Conservation (phyloP, 2,113 vertebrate species). For the Myrmophylax atrothorax region DNA sequence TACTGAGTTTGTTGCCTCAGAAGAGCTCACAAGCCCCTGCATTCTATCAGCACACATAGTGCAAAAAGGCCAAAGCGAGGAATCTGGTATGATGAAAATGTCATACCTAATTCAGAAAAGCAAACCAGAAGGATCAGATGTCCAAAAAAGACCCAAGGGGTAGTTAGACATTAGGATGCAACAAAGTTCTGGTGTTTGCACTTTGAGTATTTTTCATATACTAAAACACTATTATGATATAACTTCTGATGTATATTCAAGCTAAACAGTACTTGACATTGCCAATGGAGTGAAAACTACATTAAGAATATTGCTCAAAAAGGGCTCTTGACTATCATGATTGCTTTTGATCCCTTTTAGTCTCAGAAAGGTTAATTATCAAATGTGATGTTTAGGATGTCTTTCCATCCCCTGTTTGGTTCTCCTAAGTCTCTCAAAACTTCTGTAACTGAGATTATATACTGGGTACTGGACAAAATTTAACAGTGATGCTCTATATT, state of each 20-base stretch:
- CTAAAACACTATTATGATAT: background rate
- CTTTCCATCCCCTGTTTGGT: background rate
- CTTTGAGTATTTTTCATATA: background rate
- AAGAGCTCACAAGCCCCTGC: background rate
- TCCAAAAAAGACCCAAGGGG: background rate
- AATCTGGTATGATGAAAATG: background rate
- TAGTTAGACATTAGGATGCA: background rate
- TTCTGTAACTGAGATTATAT: background rate
- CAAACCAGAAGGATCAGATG: background rate
- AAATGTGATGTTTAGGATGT: background rate
- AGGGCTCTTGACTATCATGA: background rate
- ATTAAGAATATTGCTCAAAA: background rate
- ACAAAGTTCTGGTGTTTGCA: background rate
- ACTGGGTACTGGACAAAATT: background rate
- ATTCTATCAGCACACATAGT: background rate
- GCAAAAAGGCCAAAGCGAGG: background rate
- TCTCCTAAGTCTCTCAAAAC: background rate
- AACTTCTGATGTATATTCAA: background rate
- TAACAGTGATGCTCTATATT: background rate
- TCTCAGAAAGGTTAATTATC: background rate
- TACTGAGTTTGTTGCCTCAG: background rate
- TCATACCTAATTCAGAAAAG: background rate
- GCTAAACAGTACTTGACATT: background rate
- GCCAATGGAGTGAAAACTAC: background rate
- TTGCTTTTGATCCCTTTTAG: background rate